Percentiles rank a stretch among this genome's conserved stretches.
phyloP scores from a whole-genome alignment of 2,888 invertebrate species.

The Mechanitis mazaeus region DNA sequence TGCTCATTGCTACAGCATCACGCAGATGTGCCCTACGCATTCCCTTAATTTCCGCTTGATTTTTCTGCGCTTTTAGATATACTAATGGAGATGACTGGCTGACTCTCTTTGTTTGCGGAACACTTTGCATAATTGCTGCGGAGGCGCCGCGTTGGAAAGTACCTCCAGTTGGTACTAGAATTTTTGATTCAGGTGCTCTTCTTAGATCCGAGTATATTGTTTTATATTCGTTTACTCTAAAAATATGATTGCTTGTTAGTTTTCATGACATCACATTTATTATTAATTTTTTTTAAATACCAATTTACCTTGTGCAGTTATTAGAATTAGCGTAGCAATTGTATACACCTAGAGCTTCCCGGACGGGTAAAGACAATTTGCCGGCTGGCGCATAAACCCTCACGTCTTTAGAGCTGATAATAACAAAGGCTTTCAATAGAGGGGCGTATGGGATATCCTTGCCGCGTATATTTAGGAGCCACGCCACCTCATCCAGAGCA shows the following conservation, averaged over 20 bases:
- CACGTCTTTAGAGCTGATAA: constrained; percentile 80
- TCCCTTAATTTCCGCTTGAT: constrained; percentile 84
- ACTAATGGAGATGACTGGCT: constrained; percentile 87
- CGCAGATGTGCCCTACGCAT: constrained; percentile 90
- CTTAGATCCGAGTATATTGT: constrained; percentile 83
- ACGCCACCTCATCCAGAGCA: constrained; percentile 89
- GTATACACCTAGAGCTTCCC: constrained; percentile 72
- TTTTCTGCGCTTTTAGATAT: constrained; percentile 91
- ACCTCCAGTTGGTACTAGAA: constrained; percentile 82
- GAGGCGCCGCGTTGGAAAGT: constrained; percentile 85
- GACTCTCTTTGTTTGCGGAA: constrained; percentile 77
- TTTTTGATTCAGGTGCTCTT: constrained; percentile 77
- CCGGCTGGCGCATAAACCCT: constrained; percentile 82
- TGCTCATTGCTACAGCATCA: constrained; percentile 93
- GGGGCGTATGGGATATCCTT: constrained; percentile 89
- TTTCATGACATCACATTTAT: background rate
- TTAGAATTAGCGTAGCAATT: constrained; percentile 79
- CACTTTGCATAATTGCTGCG: constrained; percentile 79
- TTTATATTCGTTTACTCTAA: constrained; percentile 82
- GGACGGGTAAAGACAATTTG: constrained; percentile 78
- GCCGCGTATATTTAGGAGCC: constrained; percentile 92
- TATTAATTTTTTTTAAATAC: background rate
- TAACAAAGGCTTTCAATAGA: constrained; percentile 84
- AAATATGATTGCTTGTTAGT: background rate
- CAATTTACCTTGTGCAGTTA: constrained; percentile 64